Evolutionary conservation across 1,140 invertebrate species (phyloP), one percentile per base, ranked within the genome.

Genomic region (Ridgeia piscesae): DNA sequence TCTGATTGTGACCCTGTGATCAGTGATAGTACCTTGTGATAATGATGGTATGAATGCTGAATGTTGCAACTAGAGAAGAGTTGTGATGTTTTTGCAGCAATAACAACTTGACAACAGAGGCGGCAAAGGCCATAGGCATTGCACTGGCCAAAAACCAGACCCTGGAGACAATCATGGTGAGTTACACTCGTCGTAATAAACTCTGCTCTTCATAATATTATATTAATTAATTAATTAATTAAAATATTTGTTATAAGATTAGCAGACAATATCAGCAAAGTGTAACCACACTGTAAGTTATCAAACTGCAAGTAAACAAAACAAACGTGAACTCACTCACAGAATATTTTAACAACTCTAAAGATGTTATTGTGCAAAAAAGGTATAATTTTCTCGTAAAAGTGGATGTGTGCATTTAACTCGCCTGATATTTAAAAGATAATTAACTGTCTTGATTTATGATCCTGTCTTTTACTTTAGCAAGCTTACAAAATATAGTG

Each of bases 111-210:
- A 94, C 93, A 89, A 93, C 92, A 34, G 92, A 94, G 91, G 93
- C 93, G 77, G 94, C 94, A n/a, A 91, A 93, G 33, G 91, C 93
- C 14, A 88, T 95, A 6, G 92, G 89, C n/a, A 88, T 35, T 35
- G 94, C 94, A 31, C 89, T 95, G 34, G 94, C 92, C 35, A 94
- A 94, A 48, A 95, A 95, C 91, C 92, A 92, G 58, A 94, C 94
- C 4, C 88, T 95, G 34, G 94, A 95, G 92, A 94, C 94, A 34
- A 34, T 95, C 9, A 90, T 95, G 92, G 95, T 95, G 94, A 94
- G 94, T 17, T 50, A 77, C 27, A 77, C 89, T 31, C 14, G 17
- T n/a, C 4, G n/a, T 90, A 90, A 14, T 14, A 90, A 33, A 42
- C n/a, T 34, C 2, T 90, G 89, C 4, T 90, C 31, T 90, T 33